Evolutionary conservation across 2,113 vertebrate genomes (phyloP), one percentile per base, ranked within the genome.

Genomic region (Phyllostomus hastatus): DNA sequence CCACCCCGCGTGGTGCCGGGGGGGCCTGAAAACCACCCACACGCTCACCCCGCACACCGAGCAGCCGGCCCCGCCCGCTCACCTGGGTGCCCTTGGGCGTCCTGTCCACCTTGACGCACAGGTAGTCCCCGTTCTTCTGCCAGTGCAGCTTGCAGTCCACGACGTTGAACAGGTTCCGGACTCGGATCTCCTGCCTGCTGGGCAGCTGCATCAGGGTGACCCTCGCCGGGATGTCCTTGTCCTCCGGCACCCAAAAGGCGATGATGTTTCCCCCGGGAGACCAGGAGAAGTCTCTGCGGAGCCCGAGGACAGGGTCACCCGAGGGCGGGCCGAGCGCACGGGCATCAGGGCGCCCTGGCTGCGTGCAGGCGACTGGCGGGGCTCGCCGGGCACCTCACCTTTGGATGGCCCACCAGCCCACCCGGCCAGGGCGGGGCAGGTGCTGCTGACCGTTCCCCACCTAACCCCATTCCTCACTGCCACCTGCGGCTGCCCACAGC

Each of bases 131-230:
- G 0, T 99, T 99, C 82, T 99, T 99, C 98, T 99, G 99, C 99
- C 99, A 99, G 95, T 99, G 99, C 1, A 99, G 99, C 96, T 99
- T 99, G 96, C 99, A 99, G 81, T 99, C 99, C 0, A 99, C 99
- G 0, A 99, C 99, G 0, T 99, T 99, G 97, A 99, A 99, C 38
- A 99, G 98, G 95, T 99, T 99, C 54, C 99, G 98, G 26, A 99
- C 99, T 9, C 99, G 97, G 95, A 99, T 99, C 98, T 99, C 99
- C 93, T 99, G 99, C 75, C 99, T 99, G 75, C 99, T 99, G 22
- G 99, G 99, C 86, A 99, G 96, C 98, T 99, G 99, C 99, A 99
- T 99, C 97, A 99, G 98, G 46, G 99, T 99, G 90, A 99, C 99
- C 95, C 99, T 99, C 57, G 99, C 99, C 28, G 99, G 99, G 96